These are phyloP conservation scores for Pangasius sanitwongsei DNA, from an alignment of 2,797 vertebrate genomes.

Conservation along the genomic window DNA sequence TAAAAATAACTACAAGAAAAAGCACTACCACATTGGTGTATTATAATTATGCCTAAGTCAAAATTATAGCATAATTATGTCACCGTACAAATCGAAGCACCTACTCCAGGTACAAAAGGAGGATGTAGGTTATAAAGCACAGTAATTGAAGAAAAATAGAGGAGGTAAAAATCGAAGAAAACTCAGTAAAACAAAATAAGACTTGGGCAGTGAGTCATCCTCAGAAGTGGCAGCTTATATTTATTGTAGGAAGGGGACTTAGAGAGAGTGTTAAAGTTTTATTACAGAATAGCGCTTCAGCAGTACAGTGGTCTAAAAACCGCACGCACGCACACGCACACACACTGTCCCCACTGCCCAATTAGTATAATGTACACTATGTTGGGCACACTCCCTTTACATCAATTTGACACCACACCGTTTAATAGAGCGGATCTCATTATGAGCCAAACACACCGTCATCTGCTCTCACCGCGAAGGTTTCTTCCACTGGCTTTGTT, in stretches of 20 bases:
- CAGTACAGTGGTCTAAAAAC: neutral
- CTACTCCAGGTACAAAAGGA: neutral
- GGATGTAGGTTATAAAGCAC: neutral
- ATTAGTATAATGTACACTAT: slow-evolving; percentile 13
- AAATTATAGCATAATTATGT: neutral
- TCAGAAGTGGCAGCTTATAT: slow-evolving; percentile 5
- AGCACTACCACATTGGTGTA: neutral
- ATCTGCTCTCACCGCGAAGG: neutral
- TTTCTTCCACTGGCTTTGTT: neutral
- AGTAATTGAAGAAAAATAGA: neutral
- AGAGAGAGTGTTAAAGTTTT: neutral
- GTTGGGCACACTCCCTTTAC: neutral
- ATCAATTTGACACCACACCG: neutral
- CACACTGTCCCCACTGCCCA: slow-evolving; percentile 20
- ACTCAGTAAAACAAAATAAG: neutral
- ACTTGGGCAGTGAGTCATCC: neutral
- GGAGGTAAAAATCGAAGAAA: neutral
- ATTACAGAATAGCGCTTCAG: slow-evolving; percentile 1
- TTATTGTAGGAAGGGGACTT: neutral
- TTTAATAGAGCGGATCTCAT: slow-evolving; percentile 5
- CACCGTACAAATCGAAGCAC: neutral
- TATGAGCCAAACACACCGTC: neutral
- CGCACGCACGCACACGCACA: neutral
- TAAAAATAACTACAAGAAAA: neutral
- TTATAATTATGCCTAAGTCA: neutral